Percentiles rank a stretch among this genome's conserved stretches.
These are phyloP conservation scores for Podarcis muralis DNA, from an alignment of 2,113 vertebrate species.

Conservation along the genomic window DNA sequence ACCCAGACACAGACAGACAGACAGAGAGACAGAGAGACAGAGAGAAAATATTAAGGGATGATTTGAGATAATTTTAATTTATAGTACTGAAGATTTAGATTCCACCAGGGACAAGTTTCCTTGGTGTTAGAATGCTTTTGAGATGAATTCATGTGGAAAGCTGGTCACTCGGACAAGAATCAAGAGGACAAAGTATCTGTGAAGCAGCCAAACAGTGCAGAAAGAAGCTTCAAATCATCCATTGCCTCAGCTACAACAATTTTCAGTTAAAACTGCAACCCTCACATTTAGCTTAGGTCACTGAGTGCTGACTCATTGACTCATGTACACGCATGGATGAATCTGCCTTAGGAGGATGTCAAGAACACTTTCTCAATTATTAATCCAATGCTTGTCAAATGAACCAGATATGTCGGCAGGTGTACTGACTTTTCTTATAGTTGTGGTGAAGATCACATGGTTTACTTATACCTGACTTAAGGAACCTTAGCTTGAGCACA, in stretches of 20 bases:
- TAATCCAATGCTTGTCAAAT: slow-evolving; percentile 28
- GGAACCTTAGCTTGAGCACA: neutral
- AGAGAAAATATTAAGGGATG: neutral
- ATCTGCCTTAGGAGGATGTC: slow-evolving; percentile 16
- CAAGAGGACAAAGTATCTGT: neutral
- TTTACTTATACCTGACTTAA: neutral
- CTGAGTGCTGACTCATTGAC: neutral
- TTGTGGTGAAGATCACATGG: neutral
- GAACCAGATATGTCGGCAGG: neutral
- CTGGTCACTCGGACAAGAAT: neutral
- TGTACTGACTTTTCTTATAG: neutral
- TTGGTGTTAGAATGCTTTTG: neutral
- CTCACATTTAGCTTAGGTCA: slow-evolving; percentile 7
- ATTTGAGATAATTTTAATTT: neutral
- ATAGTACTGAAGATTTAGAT: neutral
- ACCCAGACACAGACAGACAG: neutral
- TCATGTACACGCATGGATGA: neutral
- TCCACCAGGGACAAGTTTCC: neutral
- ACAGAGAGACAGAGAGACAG: neutral
- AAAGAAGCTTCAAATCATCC: neutral
- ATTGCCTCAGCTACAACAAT: neutral
- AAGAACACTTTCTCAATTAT: slow-evolving; percentile 26
- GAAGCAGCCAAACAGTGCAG: neutral
- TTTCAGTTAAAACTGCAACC: neutral
- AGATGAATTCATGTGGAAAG: neutral